Evolutionary conservation across 2,113 vertebrate species (phyloP).

Genomic region (Pygoscelis adeliae): DNA sequence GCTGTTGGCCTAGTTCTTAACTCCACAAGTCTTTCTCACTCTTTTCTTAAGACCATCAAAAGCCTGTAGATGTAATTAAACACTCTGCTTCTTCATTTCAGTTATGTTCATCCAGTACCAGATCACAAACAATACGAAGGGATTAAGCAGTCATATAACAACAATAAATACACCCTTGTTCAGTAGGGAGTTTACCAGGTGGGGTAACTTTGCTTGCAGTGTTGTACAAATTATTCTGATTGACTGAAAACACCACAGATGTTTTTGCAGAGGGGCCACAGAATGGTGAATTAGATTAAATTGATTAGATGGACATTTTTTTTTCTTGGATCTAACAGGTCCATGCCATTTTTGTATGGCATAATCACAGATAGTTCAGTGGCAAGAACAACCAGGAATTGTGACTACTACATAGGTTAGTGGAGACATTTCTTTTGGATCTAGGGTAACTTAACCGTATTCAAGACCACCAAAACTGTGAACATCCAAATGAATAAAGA

Average conservation of each 20-base stretch:
- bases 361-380: neutral
- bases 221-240: neutral
- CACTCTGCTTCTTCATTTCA: neutral
- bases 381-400: neutral
- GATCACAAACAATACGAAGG: neutral
- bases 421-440: neutral
- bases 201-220: neutral
- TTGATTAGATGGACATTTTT: neutral
- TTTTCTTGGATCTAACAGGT: neutral
- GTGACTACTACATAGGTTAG: neutral
- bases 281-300: neutral
- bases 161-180: slow-evolving; percentile 2
- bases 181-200: neutral
- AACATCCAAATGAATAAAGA: neutral
- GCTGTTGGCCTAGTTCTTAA: slow-evolving; percentile 1
- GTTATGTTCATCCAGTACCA: neutral
- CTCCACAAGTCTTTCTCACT: neutral
- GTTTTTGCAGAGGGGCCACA: neutral
- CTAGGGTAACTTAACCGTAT: neutral
- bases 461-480: neutral
- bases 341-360: neutral
- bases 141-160: slow-evolving; percentile 2
- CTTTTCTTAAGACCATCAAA: slow-evolving; percentile 30
- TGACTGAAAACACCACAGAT: neutral
- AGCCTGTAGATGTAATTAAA: slow-evolving; percentile 6